Conservation (phyloP, 2,113 vertebrate genomes). For the Ophthalmotilapia sp. region DNA sequence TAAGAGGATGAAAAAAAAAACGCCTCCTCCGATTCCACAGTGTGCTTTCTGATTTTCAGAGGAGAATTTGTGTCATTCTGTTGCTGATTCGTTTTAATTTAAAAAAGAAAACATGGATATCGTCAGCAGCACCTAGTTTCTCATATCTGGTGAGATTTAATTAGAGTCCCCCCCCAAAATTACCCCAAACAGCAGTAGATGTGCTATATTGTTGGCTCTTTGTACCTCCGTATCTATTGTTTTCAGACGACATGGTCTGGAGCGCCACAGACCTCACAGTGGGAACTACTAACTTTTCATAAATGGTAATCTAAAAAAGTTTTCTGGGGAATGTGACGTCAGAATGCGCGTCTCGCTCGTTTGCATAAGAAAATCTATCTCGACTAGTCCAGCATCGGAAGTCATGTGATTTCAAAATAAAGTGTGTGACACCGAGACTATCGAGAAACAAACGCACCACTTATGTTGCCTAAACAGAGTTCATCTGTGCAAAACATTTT, state of each 20-base stretch:
- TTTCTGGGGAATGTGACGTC: slow-evolving; percentile 42
- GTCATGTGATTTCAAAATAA: not conserved
- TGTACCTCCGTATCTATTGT: not conserved
- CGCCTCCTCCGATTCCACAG: not conserved
- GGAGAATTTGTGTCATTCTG: not conserved
- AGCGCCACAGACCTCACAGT: not conserved
- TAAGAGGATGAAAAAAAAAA: not conserved
- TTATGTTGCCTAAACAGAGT: not conserved
- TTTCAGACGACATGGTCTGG: not conserved
- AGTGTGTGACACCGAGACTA: not conserved
- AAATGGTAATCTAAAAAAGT: not conserved
- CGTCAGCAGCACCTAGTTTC: not conserved
- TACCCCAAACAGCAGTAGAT: not conserved
- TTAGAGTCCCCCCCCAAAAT: not conserved
- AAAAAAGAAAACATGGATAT: not conserved
- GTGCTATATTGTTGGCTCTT: not conserved
- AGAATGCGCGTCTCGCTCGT: slow-evolving; percentile 28
- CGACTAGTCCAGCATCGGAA: not conserved
- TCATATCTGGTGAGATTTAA: not conserved
- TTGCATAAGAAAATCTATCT: not conserved
- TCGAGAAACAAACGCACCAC: not conserved
- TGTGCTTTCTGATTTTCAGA: not conserved
- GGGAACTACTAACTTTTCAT: not conserved
- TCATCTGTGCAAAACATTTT: not conserved
- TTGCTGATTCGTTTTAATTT: not conserved